Evolutionary conservation across 2,113 vertebrate species (phyloP).

Genomic region (Mesembrinibis cayennensis): DNA sequence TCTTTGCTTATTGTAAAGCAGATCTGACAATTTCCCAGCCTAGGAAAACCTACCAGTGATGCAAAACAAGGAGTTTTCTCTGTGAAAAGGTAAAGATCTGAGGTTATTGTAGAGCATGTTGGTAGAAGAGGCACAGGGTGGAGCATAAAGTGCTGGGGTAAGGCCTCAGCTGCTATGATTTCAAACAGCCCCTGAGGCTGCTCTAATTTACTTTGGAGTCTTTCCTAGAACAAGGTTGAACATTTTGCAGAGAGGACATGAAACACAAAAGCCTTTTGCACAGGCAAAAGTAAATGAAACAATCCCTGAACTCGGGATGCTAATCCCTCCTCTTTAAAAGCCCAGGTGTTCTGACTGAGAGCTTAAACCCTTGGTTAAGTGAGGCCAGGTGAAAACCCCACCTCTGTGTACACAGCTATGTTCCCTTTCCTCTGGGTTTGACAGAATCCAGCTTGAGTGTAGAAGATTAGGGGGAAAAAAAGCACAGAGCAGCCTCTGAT

Average conservation of each 20-base stretch:
- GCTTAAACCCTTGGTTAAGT: neutral
- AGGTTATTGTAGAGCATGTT: neutral
- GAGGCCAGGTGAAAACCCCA: slow-evolving; percentile 15
- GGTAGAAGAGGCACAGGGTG: neutral
- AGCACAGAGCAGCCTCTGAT: neutral
- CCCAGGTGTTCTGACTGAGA: neutral
- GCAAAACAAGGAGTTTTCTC: neutral
- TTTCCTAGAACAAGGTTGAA: slow-evolving; percentile 57
- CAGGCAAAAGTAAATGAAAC: neutral
- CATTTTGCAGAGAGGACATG: slow-evolving; percentile 6
- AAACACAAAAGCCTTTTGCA: slow-evolving; percentile 35
- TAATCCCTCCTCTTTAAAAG: neutral
- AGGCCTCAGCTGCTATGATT: slow-evolving; percentile 48
- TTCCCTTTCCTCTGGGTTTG: neutral
- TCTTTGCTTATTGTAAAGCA: neutral
- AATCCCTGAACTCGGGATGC: neutral
- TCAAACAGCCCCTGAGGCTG: slow-evolving; percentile 31
- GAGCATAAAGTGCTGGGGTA: neutral
- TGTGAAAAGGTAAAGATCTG: neutral
- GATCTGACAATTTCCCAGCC: neutral
- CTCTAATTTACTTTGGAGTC: slow-evolving; percentile 53
- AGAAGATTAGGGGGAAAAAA: neutral
- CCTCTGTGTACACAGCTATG: neutral
- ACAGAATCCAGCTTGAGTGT: neutral
- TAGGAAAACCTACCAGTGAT: neutral